phyloP scores from a whole-genome alignment of 2,113 vertebrate genomes.

The Albula glossodonta region DNA sequence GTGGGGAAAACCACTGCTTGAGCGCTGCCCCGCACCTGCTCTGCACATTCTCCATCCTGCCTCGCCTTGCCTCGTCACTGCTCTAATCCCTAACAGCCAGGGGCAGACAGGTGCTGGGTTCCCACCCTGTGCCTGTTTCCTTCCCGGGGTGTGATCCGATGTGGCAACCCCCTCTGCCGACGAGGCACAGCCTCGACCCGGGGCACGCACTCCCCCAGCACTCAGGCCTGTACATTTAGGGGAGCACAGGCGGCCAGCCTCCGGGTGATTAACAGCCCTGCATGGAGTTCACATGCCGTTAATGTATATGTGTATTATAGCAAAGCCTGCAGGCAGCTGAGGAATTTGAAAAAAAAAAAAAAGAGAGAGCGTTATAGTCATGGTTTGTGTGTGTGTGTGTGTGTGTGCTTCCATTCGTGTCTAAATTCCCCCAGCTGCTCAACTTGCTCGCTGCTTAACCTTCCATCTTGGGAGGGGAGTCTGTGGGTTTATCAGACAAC shows the following conservation, averaged over 20 bases:
- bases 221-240: not conserved
- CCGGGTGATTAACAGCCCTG: not conserved
- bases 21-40: not conserved
- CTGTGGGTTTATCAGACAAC: conserved; percentile 7
- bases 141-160: no score
- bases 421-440: not conserved
- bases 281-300: not conserved
- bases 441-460: not conserved
- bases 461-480: not conserved
- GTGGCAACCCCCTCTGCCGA: not conserved
- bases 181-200: not conserved
- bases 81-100: not conserved
- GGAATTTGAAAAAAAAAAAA: not conserved
- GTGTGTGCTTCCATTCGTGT: not conserved
- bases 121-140: no score
- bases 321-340: not conserved
- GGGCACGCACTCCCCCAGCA: not conserved
- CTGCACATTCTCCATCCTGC: not conserved
- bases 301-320: not conserved
- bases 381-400: not conserved
- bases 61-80: not conserved
- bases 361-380: not conserved
- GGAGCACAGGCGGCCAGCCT: not conserved
- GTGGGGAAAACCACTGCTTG: not conserved
- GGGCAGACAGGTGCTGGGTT: not conserved